Percentiles rank a stretch among this genome's conserved stretches.
Evolutionary conservation across 2,797 vertebrate genomes (phyloP).

Genomic region (Rallus crepitans): DNA sequence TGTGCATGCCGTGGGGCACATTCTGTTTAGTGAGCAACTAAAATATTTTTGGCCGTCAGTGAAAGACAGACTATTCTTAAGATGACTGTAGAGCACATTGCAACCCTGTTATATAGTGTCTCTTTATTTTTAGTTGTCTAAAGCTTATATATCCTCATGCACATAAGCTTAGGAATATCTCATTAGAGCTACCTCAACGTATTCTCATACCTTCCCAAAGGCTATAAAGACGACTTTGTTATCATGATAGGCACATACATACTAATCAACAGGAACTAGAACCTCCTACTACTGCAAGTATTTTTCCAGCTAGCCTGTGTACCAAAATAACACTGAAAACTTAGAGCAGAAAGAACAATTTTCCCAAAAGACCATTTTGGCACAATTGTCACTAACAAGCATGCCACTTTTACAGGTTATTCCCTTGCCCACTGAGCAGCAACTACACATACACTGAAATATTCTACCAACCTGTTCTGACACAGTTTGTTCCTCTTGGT

Average conservation of each 20-base stretch:
- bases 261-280: slow-evolving; percentile 56
- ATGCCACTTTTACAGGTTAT: background rate
- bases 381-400: background rate
- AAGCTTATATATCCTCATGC: background rate
- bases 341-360: background rate
- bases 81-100: background rate
- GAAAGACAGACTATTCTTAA: slow-evolving; percentile 27
- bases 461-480: slow-evolving; percentile 88
- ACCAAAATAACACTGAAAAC: slow-evolving; percentile 58
- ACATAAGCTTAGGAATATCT: background rate
- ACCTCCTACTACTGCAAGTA: slow-evolving; percentile 44
- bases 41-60: slow-evolving; percentile 13
- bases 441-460: background rate
- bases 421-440: background rate
- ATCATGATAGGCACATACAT: background rate
- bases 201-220: background rate
- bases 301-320: slow-evolving; percentile 51
- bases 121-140: slow-evolving; percentile 20
- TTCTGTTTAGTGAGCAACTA: slow-evolving; percentile 17
- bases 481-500: slow-evolving; percentile 93
- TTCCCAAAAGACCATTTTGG: slow-evolving; percentile 38
- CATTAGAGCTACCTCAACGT: background rate
- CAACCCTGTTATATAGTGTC: background rate
- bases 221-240: background rate
- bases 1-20: background rate